Percentiles rank a stretch among this genome's conserved stretches.
Evolutionary conservation across 2,797 vertebrate genomes (phyloP).

Genomic region (Chaunax sp.): DNA sequence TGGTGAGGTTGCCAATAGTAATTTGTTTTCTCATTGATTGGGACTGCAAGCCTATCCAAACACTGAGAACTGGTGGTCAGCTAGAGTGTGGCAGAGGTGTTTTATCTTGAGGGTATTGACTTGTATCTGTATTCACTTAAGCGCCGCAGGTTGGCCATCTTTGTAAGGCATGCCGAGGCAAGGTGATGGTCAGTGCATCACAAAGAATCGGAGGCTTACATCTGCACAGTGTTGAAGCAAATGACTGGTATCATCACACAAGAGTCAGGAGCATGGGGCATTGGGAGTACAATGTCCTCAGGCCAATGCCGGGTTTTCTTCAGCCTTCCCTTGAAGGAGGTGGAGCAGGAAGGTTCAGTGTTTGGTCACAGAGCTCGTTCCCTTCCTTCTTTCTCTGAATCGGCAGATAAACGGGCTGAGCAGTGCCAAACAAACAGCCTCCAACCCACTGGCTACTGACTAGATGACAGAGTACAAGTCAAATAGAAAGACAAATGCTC

Average conservation of each 20-base stretch:
- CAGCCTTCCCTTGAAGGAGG: slow-evolving; percentile 1
- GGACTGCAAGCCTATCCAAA: slow-evolving; percentile 39
- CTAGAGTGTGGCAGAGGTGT: slow-evolving; percentile 56
- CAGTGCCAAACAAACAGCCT: slow-evolving; percentile 62
- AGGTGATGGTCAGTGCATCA: neutral
- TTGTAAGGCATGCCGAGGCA: slow-evolving; percentile 14
- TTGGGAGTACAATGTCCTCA: slow-evolving; percentile 1
- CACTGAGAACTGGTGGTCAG: slow-evolving; percentile 58
- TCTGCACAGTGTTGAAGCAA: neutral
- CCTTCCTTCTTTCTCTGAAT: slow-evolving; percentile 46
- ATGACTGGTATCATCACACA: slow-evolving; percentile 10
- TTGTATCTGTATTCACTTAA: slow-evolving; percentile 61
- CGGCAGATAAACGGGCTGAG: slow-evolving; percentile 59
- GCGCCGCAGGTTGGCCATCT: slow-evolving; percentile 39
- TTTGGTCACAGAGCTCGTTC: slow-evolving; percentile 55
- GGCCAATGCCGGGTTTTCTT: slow-evolving; percentile 9
- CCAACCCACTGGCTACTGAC: slow-evolving; percentile 62
- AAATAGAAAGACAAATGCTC: slow-evolving; percentile 69
- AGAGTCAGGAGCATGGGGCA: slow-evolving; percentile 10
- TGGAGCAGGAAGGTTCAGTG: slow-evolving; percentile 43
- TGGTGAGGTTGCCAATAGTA: slow-evolving; percentile 33
- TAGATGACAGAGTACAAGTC: slow-evolving; percentile 72
- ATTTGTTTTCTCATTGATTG: slow-evolving; percentile 70
- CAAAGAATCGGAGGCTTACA: neutral
- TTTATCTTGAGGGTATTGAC: slow-evolving; percentile 63